Evolutionary conservation across 1,140 invertebrate genomes (phyloP), one percentile per base, ranked within the genome.

Genomic region (Diorhabda elongata): DNA sequence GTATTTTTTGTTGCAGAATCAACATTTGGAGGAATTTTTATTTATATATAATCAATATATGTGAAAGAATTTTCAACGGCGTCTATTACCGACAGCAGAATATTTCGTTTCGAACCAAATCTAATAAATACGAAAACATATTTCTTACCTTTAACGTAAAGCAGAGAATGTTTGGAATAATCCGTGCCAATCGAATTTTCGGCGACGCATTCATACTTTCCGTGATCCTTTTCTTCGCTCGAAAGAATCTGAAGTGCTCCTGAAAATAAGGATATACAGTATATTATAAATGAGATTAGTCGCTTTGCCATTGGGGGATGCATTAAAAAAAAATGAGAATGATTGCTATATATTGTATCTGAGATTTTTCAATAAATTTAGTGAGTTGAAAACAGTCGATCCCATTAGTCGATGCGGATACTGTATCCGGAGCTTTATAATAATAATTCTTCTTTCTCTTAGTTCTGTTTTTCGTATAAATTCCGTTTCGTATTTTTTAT

Each of bases 181-280:
- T 96, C 93, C 0, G 95, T 96, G 45, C 97, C 97, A 65, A 94
- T 88, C 3, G 88, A 84, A 78, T 97, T 97, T 78, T 95, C 92
- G 0, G 95, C 95, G 6, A 97, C 92, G 81, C 95, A 98, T 78
- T 97, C 95, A 81, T 96, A 97, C 78, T 92, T 94, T 57, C 94
- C 95, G 77, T 95, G 91, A 82, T 97, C 95, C 75, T 90, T 89
- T 78, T 96, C 94, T 75, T 94, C 89, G 71, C 94, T 95, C 77
- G 91, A 90, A 69, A 89, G 89, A 74, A 98, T 98, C 84, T 97
- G 92, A 67, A 98, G 83, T n/a, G 92, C 89, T 71, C 95, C 95
- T 98, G 83, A 44, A 84, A 86, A 44, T 67, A 42, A 73, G 61
- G 58, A 26, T 60, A 60, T 26, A 26, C 2, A 42, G n/a, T 60